Percentiles rank a stretch among this genome's conserved stretches.
Evolutionary conservation across 2,888 invertebrate genomes (phyloP).

Genomic region (Aproaerema taeniolella): DNA sequence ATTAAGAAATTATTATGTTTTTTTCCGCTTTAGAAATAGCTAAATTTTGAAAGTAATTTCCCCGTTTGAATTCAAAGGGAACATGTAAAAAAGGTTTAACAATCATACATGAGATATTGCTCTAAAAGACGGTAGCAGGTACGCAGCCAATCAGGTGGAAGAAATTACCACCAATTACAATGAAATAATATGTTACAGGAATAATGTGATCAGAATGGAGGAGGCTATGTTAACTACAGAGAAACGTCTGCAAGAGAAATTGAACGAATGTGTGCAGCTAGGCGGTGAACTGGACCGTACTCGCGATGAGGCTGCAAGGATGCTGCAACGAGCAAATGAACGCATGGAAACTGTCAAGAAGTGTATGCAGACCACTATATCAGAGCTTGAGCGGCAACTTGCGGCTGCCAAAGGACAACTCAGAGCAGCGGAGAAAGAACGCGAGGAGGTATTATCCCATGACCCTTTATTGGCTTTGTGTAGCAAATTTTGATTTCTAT

Average conservation of each 20-base stretch:
- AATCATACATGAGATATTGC: too few species aligned
- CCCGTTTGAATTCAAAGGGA: too few species aligned
- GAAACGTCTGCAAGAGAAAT: constrained; percentile 80
- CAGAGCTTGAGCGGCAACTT: constrained; percentile 81
- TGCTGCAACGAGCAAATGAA: constrained; percentile 80
- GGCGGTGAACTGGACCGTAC: constrained; percentile 81
- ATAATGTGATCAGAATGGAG: constrained; percentile 73
- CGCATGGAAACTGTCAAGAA: constrained; percentile 79
- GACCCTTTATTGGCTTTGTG: too few species aligned
- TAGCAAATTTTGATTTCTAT: too few species aligned
- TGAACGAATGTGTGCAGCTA: constrained; percentile 81
- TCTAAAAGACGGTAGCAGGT: too few species aligned
- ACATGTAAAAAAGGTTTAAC: too few species aligned
- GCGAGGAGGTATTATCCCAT: constrained; percentile 70
- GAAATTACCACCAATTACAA: too few species aligned
- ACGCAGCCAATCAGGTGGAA: too few species aligned
- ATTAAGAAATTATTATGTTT: too few species aligned
- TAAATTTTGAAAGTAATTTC: too few species aligned
- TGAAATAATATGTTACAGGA: too few species aligned
- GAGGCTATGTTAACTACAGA: constrained; percentile 78
- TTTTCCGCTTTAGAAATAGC: too few species aligned
- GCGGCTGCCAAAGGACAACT: constrained; percentile 81
- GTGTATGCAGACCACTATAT: constrained; percentile 81
- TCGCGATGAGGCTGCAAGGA: constrained; percentile 82
- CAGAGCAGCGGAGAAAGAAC: constrained; percentile 80